Base-by-base conservation (phyloP, 2,113 vertebrate genomes). In the Acanthochromis polyacanthus region DNA sequence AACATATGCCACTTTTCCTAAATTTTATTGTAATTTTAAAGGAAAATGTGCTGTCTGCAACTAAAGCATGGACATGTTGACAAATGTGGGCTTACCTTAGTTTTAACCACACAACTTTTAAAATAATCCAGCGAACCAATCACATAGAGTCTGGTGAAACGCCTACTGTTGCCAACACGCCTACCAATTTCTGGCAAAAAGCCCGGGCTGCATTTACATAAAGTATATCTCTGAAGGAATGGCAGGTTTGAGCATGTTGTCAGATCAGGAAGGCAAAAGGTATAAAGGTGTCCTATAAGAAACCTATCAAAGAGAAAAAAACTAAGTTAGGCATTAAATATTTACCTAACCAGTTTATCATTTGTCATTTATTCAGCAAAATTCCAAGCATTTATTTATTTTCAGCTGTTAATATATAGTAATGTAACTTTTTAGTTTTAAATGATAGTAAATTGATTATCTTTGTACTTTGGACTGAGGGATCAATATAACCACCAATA, bases 161-260 rank as follows among this genome's bases (percentile, higher is more conserved):
- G 60, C 66, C 71, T 32, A 71, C 80, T 8, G 28, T 38, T 70
- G 38, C 67, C 38, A 80, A 45, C 66, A 62, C 17, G 10, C 53
- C 59, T 23, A 57, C 48, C 19, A 4, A 50, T 12, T 16, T 68
- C 40, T 75, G 66, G 65, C 14, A 0, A 43, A 56, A 36, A 0
- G 16, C 65, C 55, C 40, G 40, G 23, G 9, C 22, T 20, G 12
- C 36, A 9, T 25, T 73, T 63, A 62, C n/a, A 62, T 51, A 16
- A 77, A 63, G 32, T 25, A 46, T 48, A 53, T 43, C 28, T 61
- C 0, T 4, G 30, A 46, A 28, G 23, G 12, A 53, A 59, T 10
- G 15, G 20, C 22, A 23, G 10, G 1, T 59, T 6, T 38, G 15
- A 51, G 16, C 10, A 46, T 45, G 69, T 46, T 38, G 22, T 56